These are phyloP conservation scores for Marisa cornuarietis DNA, from an alignment of 1,140 invertebrate genomes.

Conservation along the genomic window DNA sequence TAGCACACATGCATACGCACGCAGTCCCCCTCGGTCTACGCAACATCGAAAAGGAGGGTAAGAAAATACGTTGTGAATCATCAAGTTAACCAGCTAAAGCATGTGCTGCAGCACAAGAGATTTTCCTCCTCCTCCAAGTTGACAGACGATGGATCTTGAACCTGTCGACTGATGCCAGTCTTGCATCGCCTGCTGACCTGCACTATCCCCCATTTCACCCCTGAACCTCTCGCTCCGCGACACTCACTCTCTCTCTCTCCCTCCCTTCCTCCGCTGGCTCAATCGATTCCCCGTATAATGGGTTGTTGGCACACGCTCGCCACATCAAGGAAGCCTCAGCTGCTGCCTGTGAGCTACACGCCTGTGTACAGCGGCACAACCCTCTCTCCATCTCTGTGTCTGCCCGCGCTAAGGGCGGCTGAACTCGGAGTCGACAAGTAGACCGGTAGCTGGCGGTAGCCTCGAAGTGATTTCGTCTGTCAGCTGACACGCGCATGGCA, in stretches of 20 bases:
- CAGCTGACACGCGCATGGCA: slow-evolving; percentile 15
- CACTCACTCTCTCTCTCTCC: background rate
- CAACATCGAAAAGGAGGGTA: background rate
- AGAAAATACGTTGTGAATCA: background rate
- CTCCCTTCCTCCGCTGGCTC: background rate
- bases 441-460: background rate
- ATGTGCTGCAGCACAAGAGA: background rate
- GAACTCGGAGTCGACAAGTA: background rate
- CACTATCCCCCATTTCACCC: background rate
- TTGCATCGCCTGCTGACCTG: background rate
- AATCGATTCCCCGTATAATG: background rate
- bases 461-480: background rate
- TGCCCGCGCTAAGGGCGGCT: background rate
- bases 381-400: background rate
- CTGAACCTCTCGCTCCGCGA: background rate
- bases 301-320: background rate
- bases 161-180: background rate
- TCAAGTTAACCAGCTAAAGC: background rate
- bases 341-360: background rate
- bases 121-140: background rate
- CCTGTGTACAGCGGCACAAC: background rate
- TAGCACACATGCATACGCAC: too few species aligned
- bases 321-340: background rate
- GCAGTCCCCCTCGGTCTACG: background rate
- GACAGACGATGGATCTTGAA: background rate